Evolutionary conservation across 2,888 invertebrate genomes (phyloP), one percentile per base, ranked within the genome.

Genomic region (Poecilobothrus nobilitatus): DNA sequence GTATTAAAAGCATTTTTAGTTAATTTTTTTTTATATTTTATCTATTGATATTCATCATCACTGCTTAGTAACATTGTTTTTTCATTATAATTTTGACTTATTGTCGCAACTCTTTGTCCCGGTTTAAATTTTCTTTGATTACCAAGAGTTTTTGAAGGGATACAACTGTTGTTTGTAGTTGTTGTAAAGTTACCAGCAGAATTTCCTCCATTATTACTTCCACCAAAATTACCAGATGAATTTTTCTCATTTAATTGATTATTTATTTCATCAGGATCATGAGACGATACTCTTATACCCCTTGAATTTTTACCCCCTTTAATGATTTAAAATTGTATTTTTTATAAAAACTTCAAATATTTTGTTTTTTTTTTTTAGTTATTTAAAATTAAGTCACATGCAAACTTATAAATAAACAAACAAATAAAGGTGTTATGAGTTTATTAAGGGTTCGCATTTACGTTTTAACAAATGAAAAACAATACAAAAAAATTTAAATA

Each of bases 11-110:
- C 41, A 41, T 41, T 41, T 41, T 6, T 6, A 6, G 2, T 12
- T 41, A 41, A 12, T 41, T 41, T 41, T 41, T n/a, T 41, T 41
- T 41, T 6, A 41, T 41, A 12, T 53, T 53, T 53, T 18, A 15
- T 65, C 37, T 79, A 93, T 85, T 93, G 93, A 83, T 92, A 92
- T 82, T 97, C 97, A 81, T 97, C 97, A 80, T 97, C 97, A 73
- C 95, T 95, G 84, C 94, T 95, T 74, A 97, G 87, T 73, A 97
- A 86, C 85, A 95, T 95, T 62, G 96, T 95, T 84, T 96, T 96
- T 86, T 97, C 97, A 82, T 93, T 95, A 84, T 95, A 95, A 82
- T 91, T 91, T 76, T 91, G 89, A 74, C 89, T 88, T 79, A 91
- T 91, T 76, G 91, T 91, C 53, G 92, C 88, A 69, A 91, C 91